Percentiles rank a stretch among this genome's conserved stretches.
These are phyloP conservation scores for Didymodactylos carnosus DNA, from an alignment of 2,888 invertebrate species.

Conservation along the genomic window DNA sequence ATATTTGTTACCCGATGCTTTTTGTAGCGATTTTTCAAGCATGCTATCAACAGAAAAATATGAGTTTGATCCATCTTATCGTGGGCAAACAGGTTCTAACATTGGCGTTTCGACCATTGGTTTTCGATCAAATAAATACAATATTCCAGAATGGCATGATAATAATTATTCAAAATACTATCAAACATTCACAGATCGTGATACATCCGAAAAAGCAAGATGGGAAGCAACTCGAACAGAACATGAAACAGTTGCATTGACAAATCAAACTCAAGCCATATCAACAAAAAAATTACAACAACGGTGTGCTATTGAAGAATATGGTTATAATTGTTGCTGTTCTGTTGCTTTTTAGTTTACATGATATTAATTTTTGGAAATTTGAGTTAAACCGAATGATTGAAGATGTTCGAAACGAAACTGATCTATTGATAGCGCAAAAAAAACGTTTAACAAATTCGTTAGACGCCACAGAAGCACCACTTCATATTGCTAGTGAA, in stretches of 20 bases:
- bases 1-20: no score
- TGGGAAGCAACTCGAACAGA: constrained; percentile 23
- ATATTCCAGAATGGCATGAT: constrained; percentile 33
- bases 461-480: constrained; percentile 30
- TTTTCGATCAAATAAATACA: constrained; percentile 31
- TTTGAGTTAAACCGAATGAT: constrained; percentile 32
- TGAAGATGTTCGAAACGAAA: constrained; percentile 31
- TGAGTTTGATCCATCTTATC: constrained; percentile 20
- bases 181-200: constrained; percentile 31
- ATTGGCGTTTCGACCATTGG: constrained; percentile 34
- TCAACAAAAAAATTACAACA: constrained; percentile 22
- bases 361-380: constrained; percentile 35
- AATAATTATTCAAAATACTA: constrained; percentile 34
- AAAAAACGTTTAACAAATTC: constrained; percentile 33
- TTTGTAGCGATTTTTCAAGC: no score
- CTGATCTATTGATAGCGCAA: constrained; percentile 28
- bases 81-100: constrained; percentile 32
- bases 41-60: constrained; percentile 6
- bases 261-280: constrained; percentile 30
- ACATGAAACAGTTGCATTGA: constrained; percentile 27
- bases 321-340: no score
- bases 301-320: background rate
- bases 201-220: constrained; percentile 28
- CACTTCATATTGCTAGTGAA: constrained; percentile 34
- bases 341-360: constrained; percentile 25